A percentile compares a stretch with the other conserved stretches of the same genome.
phyloP scores from a whole-genome alignment of 2,797 vertebrate species.

The Mus spretus region DNA sequence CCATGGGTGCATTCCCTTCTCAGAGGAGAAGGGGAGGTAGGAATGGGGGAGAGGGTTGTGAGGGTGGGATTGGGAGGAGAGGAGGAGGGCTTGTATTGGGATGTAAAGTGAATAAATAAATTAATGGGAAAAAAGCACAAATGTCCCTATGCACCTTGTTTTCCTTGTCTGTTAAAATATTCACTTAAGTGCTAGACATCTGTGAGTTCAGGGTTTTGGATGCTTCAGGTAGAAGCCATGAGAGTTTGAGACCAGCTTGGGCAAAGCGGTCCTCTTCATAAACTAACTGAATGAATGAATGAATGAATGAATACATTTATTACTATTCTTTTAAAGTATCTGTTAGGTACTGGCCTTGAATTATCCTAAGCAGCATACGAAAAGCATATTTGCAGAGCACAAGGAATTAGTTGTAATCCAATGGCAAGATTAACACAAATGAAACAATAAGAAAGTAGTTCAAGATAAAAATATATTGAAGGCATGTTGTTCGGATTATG shows the following conservation, averaged over 20 bases:
- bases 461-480: slow-evolving; percentile 8
- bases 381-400: slow-evolving; percentile 7
- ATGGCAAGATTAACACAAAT: slow-evolving; percentile 11
- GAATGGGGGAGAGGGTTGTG: background rate
- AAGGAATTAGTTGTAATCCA: slow-evolving; percentile 35
- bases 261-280: background rate
- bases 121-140: background rate
- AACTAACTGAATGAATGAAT: background rate
- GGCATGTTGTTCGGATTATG: background rate
- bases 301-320: background rate
- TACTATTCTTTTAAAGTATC: background rate
- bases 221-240: background rate
- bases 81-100: background rate
- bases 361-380: slow-evolving; percentile 35
- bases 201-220: background rate
- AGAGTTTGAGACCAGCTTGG: background rate
- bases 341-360: slow-evolving; percentile 26
- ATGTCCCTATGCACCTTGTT: background rate
- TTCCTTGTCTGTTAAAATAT: background rate
- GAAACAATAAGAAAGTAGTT: slow-evolving; percentile 33
- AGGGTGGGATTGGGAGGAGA: background rate
- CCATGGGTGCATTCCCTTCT: background rate
- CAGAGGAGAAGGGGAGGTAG: background rate
- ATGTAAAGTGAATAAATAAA: background rate
- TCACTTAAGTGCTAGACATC: background rate